Conservation (phyloP, 1,140 invertebrate species). For the Himalopsyche phryganea region DNA sequence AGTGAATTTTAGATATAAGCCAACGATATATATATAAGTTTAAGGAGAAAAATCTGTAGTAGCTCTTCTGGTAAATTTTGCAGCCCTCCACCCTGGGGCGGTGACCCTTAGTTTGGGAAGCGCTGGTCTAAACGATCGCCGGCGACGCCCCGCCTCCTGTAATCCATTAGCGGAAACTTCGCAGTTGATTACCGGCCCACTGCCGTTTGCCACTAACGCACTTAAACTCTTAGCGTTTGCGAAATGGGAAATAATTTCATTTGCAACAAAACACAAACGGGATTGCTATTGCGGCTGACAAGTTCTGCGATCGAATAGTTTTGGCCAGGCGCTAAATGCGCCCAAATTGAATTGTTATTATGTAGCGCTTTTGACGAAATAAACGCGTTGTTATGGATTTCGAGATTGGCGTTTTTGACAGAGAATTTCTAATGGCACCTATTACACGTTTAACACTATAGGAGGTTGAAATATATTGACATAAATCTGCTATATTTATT, state of each 20-base stretch:
- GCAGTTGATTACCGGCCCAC: conserved; percentile 27
- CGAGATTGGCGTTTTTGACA: too few species aligned
- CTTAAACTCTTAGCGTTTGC: conserved; percentile 31
- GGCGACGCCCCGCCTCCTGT: conserved; percentile 11
- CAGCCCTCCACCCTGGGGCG: background rate
- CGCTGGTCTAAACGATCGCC: background rate
- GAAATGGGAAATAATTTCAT: conserved; percentile 34
- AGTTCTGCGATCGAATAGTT: background rate
- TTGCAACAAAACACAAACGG: conserved; percentile 32
- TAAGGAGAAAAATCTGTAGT: background rate
- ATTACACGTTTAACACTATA: too few species aligned
- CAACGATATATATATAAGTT: background rate
- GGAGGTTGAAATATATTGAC: too few species aligned
- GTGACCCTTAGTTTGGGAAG: conserved; percentile 1
- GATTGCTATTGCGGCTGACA: conserved; percentile 16
- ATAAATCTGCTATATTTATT: too few species aligned
- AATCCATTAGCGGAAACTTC: conserved; percentile 34
- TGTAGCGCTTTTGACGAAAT: too few species aligned
- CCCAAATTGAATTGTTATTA: background rate
- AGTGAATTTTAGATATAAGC: too few species aligned
- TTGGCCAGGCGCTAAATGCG: background rate
- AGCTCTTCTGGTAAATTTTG: background rate
- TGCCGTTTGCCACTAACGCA: conserved; percentile 26
- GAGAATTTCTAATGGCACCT: too few species aligned
- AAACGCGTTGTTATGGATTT: too few species aligned